Evolutionary conservation across 2,113 vertebrate genomes (phyloP).

Genomic region (Myanophis thanlyinensis): DNA sequence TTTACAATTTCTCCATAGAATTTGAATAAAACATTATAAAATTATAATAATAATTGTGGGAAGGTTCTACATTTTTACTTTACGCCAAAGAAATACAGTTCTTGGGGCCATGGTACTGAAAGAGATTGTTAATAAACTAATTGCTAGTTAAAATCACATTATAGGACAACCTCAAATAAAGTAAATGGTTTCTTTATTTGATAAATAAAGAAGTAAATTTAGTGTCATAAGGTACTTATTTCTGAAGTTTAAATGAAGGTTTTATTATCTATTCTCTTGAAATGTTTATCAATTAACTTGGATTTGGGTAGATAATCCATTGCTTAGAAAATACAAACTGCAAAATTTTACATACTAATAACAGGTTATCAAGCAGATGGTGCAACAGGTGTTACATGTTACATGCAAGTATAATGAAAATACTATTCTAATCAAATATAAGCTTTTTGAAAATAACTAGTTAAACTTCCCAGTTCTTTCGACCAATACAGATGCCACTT

Average conservation of each 20-base stretch:
- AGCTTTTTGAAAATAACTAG: background rate
- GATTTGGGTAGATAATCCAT: slow-evolving; percentile 4
- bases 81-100: background rate
- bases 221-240: background rate
- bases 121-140: slow-evolving; percentile 1
- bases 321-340: background rate
- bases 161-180: background rate
- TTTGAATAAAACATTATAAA: too few species aligned
- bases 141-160: background rate
- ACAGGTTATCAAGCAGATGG: background rate
- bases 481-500: background rate
- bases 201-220: slow-evolving; percentile 4
- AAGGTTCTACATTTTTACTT: background rate
- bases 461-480: background rate
- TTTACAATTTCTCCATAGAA: too few species aligned
- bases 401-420: slow-evolving; percentile 1
- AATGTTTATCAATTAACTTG: slow-evolving; percentile 12
- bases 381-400: background rate
- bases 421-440: background rate
- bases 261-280: background rate
- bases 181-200: background rate
- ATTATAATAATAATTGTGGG: background rate
- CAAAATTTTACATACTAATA: background rate
- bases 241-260: background rate
- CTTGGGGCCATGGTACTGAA: background rate